These are phyloP conservation scores for Delia radicum DNA, from an alignment of 1,140 invertebrate species.

Conservation along the genomic window DNA sequence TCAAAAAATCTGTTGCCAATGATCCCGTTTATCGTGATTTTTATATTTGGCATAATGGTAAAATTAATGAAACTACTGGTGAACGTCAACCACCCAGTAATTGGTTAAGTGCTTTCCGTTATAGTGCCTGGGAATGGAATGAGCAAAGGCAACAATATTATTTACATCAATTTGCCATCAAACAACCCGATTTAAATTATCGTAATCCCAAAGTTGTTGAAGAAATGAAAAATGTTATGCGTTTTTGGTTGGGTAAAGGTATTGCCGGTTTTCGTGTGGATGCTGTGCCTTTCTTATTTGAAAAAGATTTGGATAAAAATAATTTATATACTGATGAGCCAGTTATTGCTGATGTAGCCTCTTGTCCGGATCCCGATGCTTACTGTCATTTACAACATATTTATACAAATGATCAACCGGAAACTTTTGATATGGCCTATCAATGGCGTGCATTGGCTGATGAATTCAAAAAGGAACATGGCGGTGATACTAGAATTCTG, in stretches of 20 bases:
- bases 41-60: constrained; percentile 69
- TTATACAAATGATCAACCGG: constrained; percentile 61
- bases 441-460: constrained; percentile 59
- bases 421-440: constrained; percentile 60
- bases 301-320: constrained; percentile 59
- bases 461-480: constrained; percentile 48
- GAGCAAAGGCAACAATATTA: constrained; percentile 59
- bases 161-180: constrained; percentile 54
- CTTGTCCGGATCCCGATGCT: constrained; percentile 29
- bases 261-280: constrained; percentile 74
- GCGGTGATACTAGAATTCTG: constrained; percentile 60
- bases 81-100: constrained; percentile 57
- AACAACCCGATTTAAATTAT: constrained; percentile 71
- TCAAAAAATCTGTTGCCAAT: constrained; percentile 62
- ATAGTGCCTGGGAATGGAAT: constrained; percentile 66
- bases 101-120: constrained; percentile 58
- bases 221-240: constrained; percentile 64
- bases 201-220: constrained; percentile 59
- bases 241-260: constrained; percentile 70
- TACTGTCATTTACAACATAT: constrained; percentile 37
- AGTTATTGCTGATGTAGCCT: not conserved
- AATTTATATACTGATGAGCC: constrained; percentile 60
- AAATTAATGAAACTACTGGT: constrained; percentile 27
- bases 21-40: constrained; percentile 65
- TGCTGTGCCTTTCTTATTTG: constrained; percentile 62